These are phyloP conservation scores for Drosophila pseudotakahashii DNA, from an alignment of 2,888 invertebrate species.

Conservation along the genomic window DNA sequence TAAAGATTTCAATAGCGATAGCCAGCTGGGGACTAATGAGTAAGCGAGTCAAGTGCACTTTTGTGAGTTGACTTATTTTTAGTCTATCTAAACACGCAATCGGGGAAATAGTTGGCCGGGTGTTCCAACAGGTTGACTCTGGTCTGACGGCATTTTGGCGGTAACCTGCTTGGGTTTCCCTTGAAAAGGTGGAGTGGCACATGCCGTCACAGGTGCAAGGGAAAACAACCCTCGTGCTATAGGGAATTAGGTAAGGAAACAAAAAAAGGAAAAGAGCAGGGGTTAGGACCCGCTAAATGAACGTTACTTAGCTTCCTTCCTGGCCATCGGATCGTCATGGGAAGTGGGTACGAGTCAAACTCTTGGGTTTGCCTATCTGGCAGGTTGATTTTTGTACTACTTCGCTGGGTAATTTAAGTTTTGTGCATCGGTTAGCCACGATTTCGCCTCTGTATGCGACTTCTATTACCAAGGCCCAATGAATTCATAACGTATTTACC, in stretches of 20 bases:
- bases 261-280: slow-evolving; percentile 10
- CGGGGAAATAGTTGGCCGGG: slow-evolving; percentile 21
- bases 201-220: slow-evolving; percentile 60
- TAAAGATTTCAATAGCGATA: slow-evolving; percentile 12
- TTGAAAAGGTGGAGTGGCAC: slow-evolving; percentile 48
- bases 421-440: slow-evolving; percentile 57
- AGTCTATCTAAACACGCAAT: slow-evolving; percentile 47
- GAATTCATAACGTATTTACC: slow-evolving; percentile 70
- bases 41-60: slow-evolving; percentile 21
- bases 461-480: slow-evolving; percentile 50
- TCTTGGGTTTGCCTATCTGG: slow-evolving; percentile 38
- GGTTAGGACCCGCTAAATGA: slow-evolving; percentile 26
- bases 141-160: slow-evolving; percentile 56
- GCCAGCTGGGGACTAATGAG: slow-evolving; percentile 15
- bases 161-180: slow-evolving; percentile 34
- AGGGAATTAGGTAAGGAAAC: slow-evolving; percentile 10
- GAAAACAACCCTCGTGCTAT: slow-evolving; percentile 63
- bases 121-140: slow-evolving; percentile 57
- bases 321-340: slow-evolving; percentile 60
- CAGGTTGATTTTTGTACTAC: slow-evolving; percentile 23
- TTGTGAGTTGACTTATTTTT: slow-evolving; percentile 12
- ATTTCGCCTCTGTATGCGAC: slow-evolving; percentile 52
- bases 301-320: slow-evolving; percentile 40
- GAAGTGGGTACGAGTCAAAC: slow-evolving; percentile 55
- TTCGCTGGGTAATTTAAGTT: slow-evolving; percentile 28